These are phyloP conservation scores for Strongylocentrotus purpuratus DNA, from an alignment of 35 echinoderm and acorn worm species.

Conservation along the genomic window DNA sequence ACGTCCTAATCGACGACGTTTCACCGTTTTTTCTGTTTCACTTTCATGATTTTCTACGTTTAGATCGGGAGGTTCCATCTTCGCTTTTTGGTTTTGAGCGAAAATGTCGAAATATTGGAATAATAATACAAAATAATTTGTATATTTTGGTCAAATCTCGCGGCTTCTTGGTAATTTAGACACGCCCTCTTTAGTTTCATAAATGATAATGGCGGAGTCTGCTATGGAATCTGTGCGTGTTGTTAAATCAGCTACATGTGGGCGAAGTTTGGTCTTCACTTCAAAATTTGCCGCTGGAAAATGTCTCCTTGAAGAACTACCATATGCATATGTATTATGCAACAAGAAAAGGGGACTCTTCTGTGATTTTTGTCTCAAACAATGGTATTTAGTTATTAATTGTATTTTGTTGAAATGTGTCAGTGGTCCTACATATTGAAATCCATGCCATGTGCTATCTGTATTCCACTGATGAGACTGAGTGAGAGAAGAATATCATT, in stretches of 20 bases:
- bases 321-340: conserved; percentile 5
- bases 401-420: not conserved
- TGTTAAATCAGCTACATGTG: not conserved
- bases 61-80: not conserved
- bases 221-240: not conserved
- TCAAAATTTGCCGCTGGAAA: not conserved
- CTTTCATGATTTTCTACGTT: not conserved
- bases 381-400: not conserved
- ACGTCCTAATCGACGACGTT: conserved; percentile 26
- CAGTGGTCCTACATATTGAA: not conserved
- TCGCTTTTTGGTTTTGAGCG: not conserved
- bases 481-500: too few species aligned
- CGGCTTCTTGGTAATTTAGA: not conserved
- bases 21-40: not conserved
- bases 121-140: not conserved
- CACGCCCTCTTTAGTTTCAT: not conserved
- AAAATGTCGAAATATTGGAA: not conserved
- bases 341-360: conserved; percentile 20
- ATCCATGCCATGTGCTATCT: not conserved
- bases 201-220: not conserved
- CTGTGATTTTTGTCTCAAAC: not conserved
- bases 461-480: too few species aligned
- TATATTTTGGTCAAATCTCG: not conserved
- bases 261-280: not conserved
- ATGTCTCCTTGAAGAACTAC: not conserved